Percentiles rank a stretch among this genome's conserved stretches.
Conservation (phyloP, 23 tunicate genomes). For the Halocynthia aurantium region DNA sequence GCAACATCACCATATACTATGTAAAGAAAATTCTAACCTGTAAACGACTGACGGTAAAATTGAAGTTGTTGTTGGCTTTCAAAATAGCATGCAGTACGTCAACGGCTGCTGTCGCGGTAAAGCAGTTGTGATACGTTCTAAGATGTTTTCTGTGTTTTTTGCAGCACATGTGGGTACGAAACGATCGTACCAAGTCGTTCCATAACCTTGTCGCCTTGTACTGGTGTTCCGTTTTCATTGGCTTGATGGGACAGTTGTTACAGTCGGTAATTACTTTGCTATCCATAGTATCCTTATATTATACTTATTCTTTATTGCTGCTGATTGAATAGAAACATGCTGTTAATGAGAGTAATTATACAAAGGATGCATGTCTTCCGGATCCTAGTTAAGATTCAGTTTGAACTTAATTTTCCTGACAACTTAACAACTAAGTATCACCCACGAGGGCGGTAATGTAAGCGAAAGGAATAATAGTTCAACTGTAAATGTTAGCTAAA, state of each 20-base stretch:
- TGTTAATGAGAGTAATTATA: too few relatives aligned
- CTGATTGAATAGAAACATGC: too few relatives aligned
- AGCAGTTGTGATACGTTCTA: constrained; percentile 2
- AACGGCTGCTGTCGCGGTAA: constrained; percentile 1
- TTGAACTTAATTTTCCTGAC: too few relatives aligned
- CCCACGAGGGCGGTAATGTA: too few relatives aligned
- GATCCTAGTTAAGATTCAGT: too few relatives aligned
- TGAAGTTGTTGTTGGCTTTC: constrained; percentile 2
- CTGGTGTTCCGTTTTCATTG: background rate
- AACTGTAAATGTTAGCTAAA: too few relatives aligned
- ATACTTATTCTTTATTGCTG: too few relatives aligned
- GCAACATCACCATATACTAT: too few relatives aligned
- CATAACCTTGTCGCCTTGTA: constrained; percentile 1
- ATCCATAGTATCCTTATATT: too few relatives aligned
- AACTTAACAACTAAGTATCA: too few relatives aligned
- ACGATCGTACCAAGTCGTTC: constrained; percentile 6
- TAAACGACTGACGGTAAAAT: background rate
- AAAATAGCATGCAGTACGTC: background rate
- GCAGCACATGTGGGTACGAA: constrained; percentile 12
- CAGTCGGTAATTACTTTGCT: background rate
- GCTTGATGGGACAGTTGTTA: background rate
- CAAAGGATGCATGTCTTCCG: too few relatives aligned
- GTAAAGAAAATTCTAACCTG: background rate
- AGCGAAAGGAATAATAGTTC: too few relatives aligned
- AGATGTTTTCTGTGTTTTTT: constrained; percentile 1